Conservation (phyloP, 2,888 invertebrate genomes). For the Zootermopsis nevadensis region DNA sequence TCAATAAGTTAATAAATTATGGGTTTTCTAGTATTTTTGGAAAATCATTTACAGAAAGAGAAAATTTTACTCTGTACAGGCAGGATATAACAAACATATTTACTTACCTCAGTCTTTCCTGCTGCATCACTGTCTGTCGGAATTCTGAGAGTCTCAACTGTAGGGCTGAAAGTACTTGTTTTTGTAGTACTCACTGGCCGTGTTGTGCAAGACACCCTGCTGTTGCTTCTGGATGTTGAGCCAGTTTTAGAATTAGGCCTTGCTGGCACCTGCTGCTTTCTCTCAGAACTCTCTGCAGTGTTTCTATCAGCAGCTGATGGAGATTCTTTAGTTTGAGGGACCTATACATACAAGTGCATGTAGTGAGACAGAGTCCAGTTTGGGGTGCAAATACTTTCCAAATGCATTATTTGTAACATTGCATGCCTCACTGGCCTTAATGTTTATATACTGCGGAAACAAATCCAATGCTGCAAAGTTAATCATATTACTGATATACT, state of each 20-base stretch:
- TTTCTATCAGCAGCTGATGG: not conserved
- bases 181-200: not conserved
- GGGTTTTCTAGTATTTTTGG: too few species aligned
- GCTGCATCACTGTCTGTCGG: not conserved
- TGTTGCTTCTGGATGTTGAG: not conserved
- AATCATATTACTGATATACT: too few species aligned
- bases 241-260: not conserved
- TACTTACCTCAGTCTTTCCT: slow-evolving; percentile 1
- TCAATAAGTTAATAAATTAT: too few species aligned
- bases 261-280: not conserved
- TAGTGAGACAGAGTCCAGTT: too few species aligned
- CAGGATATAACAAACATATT: not conserved
- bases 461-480: too few species aligned
- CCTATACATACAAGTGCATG: not conserved
- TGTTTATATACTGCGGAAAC: too few species aligned
- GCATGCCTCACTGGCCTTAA: too few species aligned
- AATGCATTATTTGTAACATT: too few species aligned
- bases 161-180: not conserved
- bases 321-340: not conserved
- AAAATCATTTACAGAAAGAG: too few species aligned
- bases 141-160: not conserved
- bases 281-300: not conserved
- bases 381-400: too few species aligned
- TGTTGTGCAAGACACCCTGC: not conserved
- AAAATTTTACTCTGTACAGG: too few species aligned